phyloP scores from a whole-genome alignment of 2,888 invertebrate species.

The Patella depressa region DNA sequence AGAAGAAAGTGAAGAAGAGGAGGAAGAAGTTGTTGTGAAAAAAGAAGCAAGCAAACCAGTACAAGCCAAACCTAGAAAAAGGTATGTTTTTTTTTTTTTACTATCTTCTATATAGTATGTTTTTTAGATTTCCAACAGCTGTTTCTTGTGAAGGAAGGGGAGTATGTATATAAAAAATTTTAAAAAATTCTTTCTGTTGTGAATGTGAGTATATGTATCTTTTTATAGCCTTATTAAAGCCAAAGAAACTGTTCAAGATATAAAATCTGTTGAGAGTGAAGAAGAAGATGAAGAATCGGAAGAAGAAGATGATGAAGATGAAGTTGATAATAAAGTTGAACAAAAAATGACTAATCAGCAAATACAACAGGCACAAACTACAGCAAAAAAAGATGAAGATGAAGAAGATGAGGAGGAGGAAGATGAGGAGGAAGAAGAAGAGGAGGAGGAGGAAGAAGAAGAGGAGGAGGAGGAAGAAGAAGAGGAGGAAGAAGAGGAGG shows the following conservation, averaged over 20 bases:
- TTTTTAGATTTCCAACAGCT: too few species aligned
- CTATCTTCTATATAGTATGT: too few species aligned
- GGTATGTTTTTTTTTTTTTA: too few species aligned
- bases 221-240: too few species aligned
- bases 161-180: constrained; percentile 23
- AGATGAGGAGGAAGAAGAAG: constrained; percentile 51
- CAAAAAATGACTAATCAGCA: constrained; percentile 31
- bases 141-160: constrained; percentile 15
- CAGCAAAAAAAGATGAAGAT: constrained; percentile 13
- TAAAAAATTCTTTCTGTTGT: too few species aligned
- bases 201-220: too few species aligned
- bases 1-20: constrained; percentile 32
- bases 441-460: constrained; percentile 35
- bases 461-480: constrained; percentile 25
- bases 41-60: constrained; percentile 33
- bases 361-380: too few species aligned
- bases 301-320: constrained; percentile 30
- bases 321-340: constrained; percentile 36
- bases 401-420: constrained; percentile 48
- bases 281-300: constrained; percentile 21
- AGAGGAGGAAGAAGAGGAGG: constrained; percentile 28
- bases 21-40: constrained; percentile 31
- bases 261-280: constrained; percentile 29
- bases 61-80: constrained; percentile 16
- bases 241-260: constrained; percentile 31